Percentiles rank a stretch among this genome's conserved stretches.
Evolutionary conservation across 2,113 vertebrate species (phyloP).

Genomic region (Otocyon megalotis): DNA sequence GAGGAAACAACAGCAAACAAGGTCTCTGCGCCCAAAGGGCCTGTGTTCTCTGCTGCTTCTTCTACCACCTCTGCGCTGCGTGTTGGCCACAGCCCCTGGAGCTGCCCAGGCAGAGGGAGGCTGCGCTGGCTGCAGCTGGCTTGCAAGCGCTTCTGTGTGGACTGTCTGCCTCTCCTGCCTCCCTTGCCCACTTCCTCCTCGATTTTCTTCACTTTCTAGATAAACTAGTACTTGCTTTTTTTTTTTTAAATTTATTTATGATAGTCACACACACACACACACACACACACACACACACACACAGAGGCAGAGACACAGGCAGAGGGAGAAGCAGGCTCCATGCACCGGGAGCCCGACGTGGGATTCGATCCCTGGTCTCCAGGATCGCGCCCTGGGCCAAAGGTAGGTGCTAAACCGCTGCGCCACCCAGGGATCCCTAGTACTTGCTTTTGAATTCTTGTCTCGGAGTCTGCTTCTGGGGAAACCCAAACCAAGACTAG

Average conservation of each 20-base stretch:
- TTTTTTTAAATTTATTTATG: too few relatives aligned
- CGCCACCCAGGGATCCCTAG: too few relatives aligned
- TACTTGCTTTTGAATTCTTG: not conserved
- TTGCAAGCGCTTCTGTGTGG: not conserved
- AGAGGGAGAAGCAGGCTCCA: too few relatives aligned
- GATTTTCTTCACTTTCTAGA: not conserved
- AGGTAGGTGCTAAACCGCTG: too few relatives aligned
- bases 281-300: too few relatives aligned
- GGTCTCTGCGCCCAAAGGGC: not conserved
- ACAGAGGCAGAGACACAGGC: too few relatives aligned
- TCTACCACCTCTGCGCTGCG: not conserved
- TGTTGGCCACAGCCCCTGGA: not conserved
- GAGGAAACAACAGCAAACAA: not conserved
- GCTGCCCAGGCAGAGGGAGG: not conserved
- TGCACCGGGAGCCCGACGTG: too few relatives aligned
- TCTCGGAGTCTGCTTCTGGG: not conserved
- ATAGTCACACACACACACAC: too few relatives aligned
- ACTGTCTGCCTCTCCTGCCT: not conserved
- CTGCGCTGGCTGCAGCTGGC: not conserved
- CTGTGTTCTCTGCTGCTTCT: not conserved
- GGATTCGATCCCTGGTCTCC: too few relatives aligned
- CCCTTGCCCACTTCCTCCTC: not conserved
- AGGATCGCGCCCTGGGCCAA: too few relatives aligned
- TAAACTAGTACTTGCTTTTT: not conserved
- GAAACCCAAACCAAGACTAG: not conserved